A percentile compares a stretch with the other conserved stretches of the same genome.
These are phyloP conservation scores for Pseudococcus viburni DNA, from an alignment of 2,888 invertebrate genomes.

Conservation along the genomic window DNA sequence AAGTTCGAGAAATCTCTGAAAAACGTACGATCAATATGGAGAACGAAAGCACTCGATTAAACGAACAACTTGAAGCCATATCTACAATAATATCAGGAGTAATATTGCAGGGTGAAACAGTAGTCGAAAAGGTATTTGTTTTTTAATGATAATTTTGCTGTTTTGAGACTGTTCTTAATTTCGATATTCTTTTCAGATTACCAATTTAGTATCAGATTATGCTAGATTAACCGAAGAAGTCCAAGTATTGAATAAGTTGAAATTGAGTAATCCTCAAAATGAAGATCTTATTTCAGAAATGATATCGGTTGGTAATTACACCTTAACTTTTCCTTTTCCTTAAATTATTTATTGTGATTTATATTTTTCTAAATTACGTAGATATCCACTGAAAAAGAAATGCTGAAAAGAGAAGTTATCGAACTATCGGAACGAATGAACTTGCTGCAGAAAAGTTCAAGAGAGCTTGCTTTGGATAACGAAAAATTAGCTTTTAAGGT, in stretches of 20 bases:
- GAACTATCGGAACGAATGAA: conserved; percentile 71
- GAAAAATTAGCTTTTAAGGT: conserved; percentile 72
- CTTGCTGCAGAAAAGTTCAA: conserved; percentile 70
- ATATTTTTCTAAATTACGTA: conserved; percentile 67
- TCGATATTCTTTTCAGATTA: conserved; percentile 70
- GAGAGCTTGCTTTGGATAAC: conserved; percentile 71
- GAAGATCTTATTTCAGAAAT: conserved; percentile 70
- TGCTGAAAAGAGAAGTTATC: conserved; percentile 71
- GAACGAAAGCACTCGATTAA: conserved; percentile 70
- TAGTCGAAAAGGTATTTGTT: conserved; percentile 66
- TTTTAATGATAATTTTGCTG: neutral
- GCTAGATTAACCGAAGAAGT: conserved; percentile 72
- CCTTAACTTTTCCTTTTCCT: neutral
- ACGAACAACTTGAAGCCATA: conserved; percentile 70
- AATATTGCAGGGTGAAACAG: conserved; percentile 66
- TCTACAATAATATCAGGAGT: conserved; percentile 27
- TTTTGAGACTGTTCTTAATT: neutral
- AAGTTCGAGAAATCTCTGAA: conserved; percentile 71
- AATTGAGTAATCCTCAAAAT: conserved; percentile 68
- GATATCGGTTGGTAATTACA: conserved; percentile 69
- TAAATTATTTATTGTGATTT: neutral
- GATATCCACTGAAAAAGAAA: conserved; percentile 71
- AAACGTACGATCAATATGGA: conserved; percentile 70
- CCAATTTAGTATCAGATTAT: conserved; percentile 72
- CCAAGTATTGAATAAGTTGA: conserved; percentile 70